phyloP scores from a whole-genome alignment of 2,113 vertebrate species.

The Microcebus jonahi region DNA sequence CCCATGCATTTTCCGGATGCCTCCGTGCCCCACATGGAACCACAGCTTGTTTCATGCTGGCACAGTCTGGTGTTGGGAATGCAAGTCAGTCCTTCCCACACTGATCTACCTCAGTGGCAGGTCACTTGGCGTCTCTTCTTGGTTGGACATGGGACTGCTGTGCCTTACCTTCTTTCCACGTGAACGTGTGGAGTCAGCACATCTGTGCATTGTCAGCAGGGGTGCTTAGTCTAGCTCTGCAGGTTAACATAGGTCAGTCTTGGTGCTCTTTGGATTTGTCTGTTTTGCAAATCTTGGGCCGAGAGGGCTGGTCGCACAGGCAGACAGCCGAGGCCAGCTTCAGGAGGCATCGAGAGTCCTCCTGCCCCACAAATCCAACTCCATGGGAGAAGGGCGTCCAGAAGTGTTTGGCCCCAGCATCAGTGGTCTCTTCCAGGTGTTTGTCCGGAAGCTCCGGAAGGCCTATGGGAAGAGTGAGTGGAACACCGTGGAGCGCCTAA shows the following conservation, averaged over 20 bases:
- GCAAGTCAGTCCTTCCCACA: neutral
- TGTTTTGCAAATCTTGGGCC: neutral
- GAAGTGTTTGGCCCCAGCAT: neutral
- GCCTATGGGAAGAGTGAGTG: constrained; percentile 96
- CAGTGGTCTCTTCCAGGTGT: constrained; percentile 84
- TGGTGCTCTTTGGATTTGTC: neutral
- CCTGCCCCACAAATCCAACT: accelerated
- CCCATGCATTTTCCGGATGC: neutral
- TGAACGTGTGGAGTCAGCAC: neutral
- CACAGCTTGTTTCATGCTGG: neutral
- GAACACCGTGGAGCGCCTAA: constrained; percentile 89
- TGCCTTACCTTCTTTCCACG: neutral
- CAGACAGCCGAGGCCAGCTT: neutral
- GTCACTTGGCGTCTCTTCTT: neutral
- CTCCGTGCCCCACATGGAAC: neutral
- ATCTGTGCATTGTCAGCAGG: neutral
- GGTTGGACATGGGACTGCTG: neutral
- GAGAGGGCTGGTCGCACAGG: neutral
- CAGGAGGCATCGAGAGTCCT: neutral
- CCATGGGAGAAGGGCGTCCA: accelerated
- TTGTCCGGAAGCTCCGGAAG: constrained; percentile 96
- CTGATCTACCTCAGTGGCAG: neutral
- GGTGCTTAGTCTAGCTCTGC: neutral
- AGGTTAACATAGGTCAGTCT: neutral
- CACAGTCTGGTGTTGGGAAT: neutral